Evolutionary conservation across 1,140 invertebrate species (phyloP).

Genomic region (Adoxophyes honmai): DNA sequence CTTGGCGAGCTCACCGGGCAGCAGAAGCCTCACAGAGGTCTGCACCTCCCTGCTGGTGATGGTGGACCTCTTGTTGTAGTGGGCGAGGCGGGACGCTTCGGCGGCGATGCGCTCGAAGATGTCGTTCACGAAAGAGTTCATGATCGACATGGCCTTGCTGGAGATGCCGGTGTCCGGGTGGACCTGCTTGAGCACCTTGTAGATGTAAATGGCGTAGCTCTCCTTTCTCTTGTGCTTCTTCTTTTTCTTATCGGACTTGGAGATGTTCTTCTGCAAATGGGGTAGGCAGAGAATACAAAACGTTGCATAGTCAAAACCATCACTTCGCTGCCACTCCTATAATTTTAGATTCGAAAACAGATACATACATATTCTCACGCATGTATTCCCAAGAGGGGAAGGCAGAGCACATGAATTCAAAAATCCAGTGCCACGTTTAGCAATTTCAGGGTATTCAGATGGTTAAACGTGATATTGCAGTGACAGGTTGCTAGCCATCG

Average conservation of each 20-base stretch:
- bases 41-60: conserved; percentile 77
- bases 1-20: conserved; percentile 80
- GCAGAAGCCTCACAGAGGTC: conserved; percentile 73
- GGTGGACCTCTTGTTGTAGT: conserved; percentile 83
- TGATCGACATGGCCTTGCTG: conserved; percentile 79
- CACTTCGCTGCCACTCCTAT: no score
- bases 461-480: no score
- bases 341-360: no score
- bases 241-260: conserved; percentile 76
- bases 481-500: no score
- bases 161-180: conserved; percentile 83
- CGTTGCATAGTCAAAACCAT: no score
- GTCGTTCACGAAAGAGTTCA: conserved; percentile 81
- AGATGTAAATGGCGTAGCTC: conserved; percentile 82
- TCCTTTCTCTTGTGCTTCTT: conserved; percentile 79
- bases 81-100: conserved; percentile 81
- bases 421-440: no score
- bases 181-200: conserved; percentile 85
- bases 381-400: no score
- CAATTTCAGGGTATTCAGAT: no score
- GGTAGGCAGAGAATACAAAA: no score
- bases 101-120: conserved; percentile 80
- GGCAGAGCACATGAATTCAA: no score
- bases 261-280: conserved; percentile 79
- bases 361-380: no score